phyloP scores from a whole-genome alignment of 2,888 invertebrate species.

The Agrochola macilenta region DNA sequence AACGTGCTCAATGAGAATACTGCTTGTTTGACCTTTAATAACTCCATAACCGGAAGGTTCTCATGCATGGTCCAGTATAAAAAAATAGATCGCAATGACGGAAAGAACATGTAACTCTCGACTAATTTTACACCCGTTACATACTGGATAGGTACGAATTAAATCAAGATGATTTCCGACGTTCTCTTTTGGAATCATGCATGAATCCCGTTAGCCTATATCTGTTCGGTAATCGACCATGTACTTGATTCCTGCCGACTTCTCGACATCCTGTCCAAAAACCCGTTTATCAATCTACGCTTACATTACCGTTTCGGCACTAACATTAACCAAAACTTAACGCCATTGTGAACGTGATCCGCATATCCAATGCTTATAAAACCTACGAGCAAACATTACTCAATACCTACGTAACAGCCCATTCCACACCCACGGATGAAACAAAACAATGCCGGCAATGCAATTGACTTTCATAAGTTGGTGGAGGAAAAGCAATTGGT shows the following conservation, averaged over 20 bases:
- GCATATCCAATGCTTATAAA: slow-evolving; percentile 19
- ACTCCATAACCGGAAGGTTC: background rate
- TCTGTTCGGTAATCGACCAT: background rate
- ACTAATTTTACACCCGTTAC: background rate
- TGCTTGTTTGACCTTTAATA: background rate
- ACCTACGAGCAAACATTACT: slow-evolving; percentile 28
- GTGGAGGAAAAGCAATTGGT: slow-evolving; percentile 21
- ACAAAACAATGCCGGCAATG: slow-evolving; percentile 38
- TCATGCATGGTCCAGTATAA: background rate
- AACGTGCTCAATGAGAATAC: background rate
- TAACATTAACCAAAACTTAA: slow-evolving; percentile 10
- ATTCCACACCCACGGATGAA: slow-evolving; percentile 31
- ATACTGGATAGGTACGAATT: too few species aligned
- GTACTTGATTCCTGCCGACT: background rate
- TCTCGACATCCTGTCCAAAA: slow-evolving; percentile 6
- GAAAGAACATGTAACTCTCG: background rate
- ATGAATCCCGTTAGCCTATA: background rate
- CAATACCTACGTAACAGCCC: slow-evolving; percentile 22
- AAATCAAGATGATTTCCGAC: background rate
- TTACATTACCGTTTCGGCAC: slow-evolving; percentile 13
- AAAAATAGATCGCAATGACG: too few species aligned
- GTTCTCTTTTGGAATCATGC: background rate
- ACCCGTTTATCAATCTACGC: background rate
- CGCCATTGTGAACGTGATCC: slow-evolving; percentile 27
- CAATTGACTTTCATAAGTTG: slow-evolving; percentile 51